Evolutionary conservation across 2,113 vertebrate species (phyloP).

Genomic region (Bos taurus): DNA sequence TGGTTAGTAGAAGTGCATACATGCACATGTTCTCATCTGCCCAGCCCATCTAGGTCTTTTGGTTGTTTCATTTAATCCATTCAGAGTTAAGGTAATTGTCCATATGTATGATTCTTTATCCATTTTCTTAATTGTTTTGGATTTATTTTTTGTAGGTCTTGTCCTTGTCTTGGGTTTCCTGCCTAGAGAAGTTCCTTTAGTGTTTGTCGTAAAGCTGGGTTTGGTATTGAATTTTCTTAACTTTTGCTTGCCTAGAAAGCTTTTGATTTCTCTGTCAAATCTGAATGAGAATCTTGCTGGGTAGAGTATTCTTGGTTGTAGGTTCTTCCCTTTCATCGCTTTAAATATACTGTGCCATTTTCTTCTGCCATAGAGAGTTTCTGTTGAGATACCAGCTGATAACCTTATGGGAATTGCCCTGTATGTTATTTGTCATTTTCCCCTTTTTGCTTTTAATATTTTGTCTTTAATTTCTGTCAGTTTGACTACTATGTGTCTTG

Average conservation of each 20-base stretch:
- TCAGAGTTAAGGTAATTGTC: background rate
- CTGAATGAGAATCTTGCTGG: background rate
- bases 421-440: background rate
- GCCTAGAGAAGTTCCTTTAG: background rate
- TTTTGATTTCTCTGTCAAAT: background rate
- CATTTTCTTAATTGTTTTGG: background rate
- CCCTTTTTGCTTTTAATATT: background rate
- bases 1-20: background rate
- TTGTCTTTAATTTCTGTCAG: background rate
- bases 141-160: background rate
- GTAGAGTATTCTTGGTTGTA: background rate
- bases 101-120: background rate
- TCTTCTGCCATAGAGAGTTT: background rate
- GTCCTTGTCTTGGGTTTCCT: background rate
- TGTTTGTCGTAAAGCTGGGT: background rate
- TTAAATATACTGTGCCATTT: background rate
- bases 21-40: background rate
- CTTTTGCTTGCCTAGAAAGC: background rate
- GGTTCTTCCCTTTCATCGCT: background rate
- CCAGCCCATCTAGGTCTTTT: background rate
- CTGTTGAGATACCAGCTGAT: background rate
- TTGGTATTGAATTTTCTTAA: background rate
- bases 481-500: background rate
- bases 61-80: background rate
- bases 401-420: background rate